Percentiles rank a stretch among this genome's conserved stretches.
Evolutionary conservation across 2,797 vertebrate genomes (phyloP).

Genomic region (Sebastes matsubarae): DNA sequence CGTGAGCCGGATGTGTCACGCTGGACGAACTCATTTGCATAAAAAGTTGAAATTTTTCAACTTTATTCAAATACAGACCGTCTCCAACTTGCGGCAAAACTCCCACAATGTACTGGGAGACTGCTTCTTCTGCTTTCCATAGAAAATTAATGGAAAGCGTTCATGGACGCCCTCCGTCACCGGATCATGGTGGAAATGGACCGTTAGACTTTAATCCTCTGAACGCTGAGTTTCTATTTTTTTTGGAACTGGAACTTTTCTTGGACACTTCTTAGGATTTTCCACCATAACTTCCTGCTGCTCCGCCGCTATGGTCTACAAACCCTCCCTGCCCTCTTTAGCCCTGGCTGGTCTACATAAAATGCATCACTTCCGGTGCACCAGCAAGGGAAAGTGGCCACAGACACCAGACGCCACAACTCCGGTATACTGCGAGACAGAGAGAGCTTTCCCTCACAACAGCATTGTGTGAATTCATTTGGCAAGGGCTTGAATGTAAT

Average conservation of each 20-base stretch:
- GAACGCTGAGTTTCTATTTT: neutral
- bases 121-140: rapidly evolving
- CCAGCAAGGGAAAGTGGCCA: neutral
- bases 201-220: neutral
- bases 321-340: neutral
- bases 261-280: neutral
- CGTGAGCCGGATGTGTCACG: rapidly evolving
- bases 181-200: no score
- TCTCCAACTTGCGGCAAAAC: rapidly evolving
- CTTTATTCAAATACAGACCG: no score
- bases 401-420: neutral
- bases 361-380: neutral
- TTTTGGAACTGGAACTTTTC: neutral
- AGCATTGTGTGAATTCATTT: neutral
- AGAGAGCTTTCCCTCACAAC: neutral
- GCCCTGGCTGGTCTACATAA: neutral
- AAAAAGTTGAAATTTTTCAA: no score
- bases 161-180: no score
- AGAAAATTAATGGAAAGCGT: rapidly evolving
- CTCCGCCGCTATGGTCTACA: neutral
- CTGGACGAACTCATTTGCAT: no score
- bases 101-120: rapidly evolving
- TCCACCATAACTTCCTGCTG: neutral
- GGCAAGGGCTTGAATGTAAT: neutral
- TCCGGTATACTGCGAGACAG: neutral